phyloP scores from a whole-genome alignment of 2,113 vertebrate genomes.

The Trematomus loennbergii region DNA sequence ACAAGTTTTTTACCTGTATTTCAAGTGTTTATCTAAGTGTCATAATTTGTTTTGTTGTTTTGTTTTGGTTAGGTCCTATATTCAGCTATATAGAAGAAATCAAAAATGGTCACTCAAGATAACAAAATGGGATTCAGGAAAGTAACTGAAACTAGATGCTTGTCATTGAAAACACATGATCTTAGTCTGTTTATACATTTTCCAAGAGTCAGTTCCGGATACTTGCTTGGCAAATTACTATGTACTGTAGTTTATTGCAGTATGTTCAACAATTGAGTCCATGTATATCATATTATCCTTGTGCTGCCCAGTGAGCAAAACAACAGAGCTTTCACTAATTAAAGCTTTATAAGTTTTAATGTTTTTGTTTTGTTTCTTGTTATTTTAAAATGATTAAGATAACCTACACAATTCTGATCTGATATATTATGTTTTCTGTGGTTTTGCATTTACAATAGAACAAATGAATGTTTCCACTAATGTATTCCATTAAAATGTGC shows the following conservation, averaged over 20 bases:
- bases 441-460: constrained; percentile 13
- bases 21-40: not conserved
- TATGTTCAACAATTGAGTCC: not conserved
- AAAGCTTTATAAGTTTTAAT: not conserved
- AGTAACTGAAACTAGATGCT: not conserved
- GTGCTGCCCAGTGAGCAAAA: not conserved
- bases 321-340: not conserved
- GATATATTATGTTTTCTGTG: not conserved
- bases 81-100: too few species aligned
- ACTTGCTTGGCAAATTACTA: not conserved
- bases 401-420: not conserved
- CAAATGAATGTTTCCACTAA: constrained; percentile 8
- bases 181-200: not conserved
- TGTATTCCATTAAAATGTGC: not conserved
- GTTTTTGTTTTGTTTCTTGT: constrained; percentile 5
- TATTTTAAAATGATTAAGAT: constrained; percentile 17
- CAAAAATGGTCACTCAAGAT: not conserved
- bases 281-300: not conserved
- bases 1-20: not conserved
- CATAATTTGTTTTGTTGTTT: not conserved
- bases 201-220: not conserved
- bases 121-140: not conserved
- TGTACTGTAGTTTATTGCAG: not conserved
- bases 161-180: not conserved
- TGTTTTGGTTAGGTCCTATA: too few species aligned